Evolutionary conservation across 2,888 invertebrate species (phyloP).

Genomic region (Ceraclea dissimilis): DNA sequence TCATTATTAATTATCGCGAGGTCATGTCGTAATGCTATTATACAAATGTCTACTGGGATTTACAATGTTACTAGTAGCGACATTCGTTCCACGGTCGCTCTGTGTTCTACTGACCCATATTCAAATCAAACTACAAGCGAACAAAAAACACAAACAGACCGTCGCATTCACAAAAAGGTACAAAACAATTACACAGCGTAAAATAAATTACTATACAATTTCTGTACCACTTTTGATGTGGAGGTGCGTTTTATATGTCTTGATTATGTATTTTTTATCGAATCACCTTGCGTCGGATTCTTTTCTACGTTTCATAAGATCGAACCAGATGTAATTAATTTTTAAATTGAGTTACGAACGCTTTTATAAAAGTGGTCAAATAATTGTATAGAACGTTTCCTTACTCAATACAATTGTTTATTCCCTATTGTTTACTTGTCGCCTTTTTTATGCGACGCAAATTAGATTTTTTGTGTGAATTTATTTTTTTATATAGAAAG

Average conservation of each 20-base stretch:
- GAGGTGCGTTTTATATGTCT: no score
- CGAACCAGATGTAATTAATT: background rate
- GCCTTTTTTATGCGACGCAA: background rate
- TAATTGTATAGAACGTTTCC: background rate
- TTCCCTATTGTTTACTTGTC: background rate
- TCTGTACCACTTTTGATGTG: no score
- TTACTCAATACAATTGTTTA: background rate
- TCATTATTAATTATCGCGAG: no score
- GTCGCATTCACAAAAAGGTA: background rate
- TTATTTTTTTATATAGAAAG: background rate
- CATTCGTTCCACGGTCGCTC: constrained; percentile 12
- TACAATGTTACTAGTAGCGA: constrained; percentile 3
- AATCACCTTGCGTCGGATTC: constrained; percentile 1
- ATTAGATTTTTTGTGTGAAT: background rate
- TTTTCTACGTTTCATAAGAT: background rate
- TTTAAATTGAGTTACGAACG: background rate
- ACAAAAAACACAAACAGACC: background rate
- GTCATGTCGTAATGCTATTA: background rate
- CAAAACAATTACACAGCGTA: no score
- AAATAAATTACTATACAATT: no score
- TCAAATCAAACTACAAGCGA: background rate
- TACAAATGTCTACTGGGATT: constrained; percentile 9
- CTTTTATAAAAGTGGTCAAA: background rate
- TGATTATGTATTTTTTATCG: no score
- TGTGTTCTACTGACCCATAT: constrained; percentile 15